Percentiles rank a stretch among this genome's conserved stretches.
phyloP scores from a whole-genome alignment of 1,140 invertebrate genomes.

The Hirudo medicinalis region DNA sequence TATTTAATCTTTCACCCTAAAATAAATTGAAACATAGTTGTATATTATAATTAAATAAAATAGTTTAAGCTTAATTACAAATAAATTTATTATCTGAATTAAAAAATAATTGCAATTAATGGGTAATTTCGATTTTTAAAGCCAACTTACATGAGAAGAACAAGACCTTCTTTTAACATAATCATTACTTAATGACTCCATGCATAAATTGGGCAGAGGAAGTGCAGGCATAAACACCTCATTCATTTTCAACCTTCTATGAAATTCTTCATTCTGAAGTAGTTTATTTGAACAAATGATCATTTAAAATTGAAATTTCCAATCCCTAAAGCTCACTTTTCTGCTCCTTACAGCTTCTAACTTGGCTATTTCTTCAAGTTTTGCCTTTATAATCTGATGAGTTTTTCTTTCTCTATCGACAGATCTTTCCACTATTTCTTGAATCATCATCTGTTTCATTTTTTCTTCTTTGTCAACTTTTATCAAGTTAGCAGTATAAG shows the following conservation, averaged over 20 bases:
- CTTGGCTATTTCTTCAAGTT: conserved; percentile 5
- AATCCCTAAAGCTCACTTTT: neutral
- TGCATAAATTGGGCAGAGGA: neutral
- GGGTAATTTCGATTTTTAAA: no score
- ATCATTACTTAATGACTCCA: no score
- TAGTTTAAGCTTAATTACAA: no score
- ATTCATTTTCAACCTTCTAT: conserved; percentile 5
- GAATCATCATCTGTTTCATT: neutral
- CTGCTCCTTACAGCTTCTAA: neutral
- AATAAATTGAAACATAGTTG: no score
- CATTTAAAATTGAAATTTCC: neutral
- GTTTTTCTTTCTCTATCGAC: neutral
- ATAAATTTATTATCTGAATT: no score
- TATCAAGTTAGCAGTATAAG: neutral
- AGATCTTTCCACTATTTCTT: neutral
- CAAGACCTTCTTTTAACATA: no score
- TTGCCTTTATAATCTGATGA: neutral
- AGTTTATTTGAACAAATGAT: neutral
- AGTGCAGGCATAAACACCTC: neutral
- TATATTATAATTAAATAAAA: no score
- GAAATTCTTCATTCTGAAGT: conserved; percentile 2
- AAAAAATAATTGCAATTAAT: no score
- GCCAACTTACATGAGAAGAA: no score
- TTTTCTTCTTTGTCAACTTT: conserved; percentile 8
- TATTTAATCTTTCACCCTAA: no score